Base-by-base conservation (phyloP, 2,113 vertebrate species). In the Anolis carolinensis region DNA sequence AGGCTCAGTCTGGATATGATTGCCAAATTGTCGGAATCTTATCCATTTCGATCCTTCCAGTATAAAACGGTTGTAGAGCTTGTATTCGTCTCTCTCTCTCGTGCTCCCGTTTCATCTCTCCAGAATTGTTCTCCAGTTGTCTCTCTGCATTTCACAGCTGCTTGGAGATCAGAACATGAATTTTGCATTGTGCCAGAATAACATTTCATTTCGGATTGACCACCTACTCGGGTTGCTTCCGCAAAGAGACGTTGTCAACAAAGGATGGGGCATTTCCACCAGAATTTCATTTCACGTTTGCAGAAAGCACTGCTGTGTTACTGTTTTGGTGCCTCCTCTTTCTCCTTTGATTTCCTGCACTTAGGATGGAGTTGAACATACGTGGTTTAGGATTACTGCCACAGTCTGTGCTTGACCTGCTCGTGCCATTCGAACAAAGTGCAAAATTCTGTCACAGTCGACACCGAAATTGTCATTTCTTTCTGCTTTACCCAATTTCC, bases 231-330 rank as follows among this genome's bases (percentile, higher is more conserved):
- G 36, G 71, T 72, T 74, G 78, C 25, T 87, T 90, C 79, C 81
- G 44, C 2, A 4, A 68, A 68, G 86, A 65, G 84, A 80, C 82
- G 88, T 32, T 83, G 67, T 55, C 82, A 84, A 90, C 73, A 91
- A 80, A 86, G 86, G 67, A 86, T 72, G 67, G 72, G 73, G 32
- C 55, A 44, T 79, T 70, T 88, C 71, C 36, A 85, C 11, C 0
- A 81, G 79, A 86, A 79, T 65, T 89, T 65, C 84, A 71, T 76
- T 52, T 88, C 84, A 81, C 59, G 2, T 59, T 81, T n/a, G 13
- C 55, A 79, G 16, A 13, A 11, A 55, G 68, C 68, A 32, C n/a
- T 32, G n/a, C 16, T 16, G n/a, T 5, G 32, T 32, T 70, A 16
- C n/a, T 70, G 68, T 34, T 18, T 30, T 70, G 10, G 32, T 70